Conservation (phyloP, 2,797 vertebrate genomes). For the Peromyscus aztecus region DNA sequence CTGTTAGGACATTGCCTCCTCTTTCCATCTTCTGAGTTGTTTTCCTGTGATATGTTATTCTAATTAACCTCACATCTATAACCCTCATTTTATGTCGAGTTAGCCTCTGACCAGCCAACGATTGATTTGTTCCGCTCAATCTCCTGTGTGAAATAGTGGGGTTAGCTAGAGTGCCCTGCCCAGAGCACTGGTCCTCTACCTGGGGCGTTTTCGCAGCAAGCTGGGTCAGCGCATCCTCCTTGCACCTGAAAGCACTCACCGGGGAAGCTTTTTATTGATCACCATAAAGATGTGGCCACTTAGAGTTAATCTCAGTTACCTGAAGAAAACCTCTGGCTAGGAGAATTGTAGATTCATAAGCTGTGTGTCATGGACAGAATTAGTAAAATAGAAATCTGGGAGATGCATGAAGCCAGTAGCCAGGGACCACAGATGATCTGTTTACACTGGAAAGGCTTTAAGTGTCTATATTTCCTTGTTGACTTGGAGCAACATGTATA, state of each 20-base stretch:
- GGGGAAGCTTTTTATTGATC: neutral
- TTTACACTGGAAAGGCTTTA: neutral
- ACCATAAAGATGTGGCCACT: neutral
- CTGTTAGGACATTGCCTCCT: conserved; percentile 64
- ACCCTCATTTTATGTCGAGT: conserved; percentile 80
- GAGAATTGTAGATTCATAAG: neutral
- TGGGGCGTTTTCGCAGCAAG: conserved; percentile 79
- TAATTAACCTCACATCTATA: conserved; percentile 73
- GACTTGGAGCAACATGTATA: neutral
- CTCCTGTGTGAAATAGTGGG: conserved; percentile 72
- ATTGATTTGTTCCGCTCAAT: conserved; percentile 84
- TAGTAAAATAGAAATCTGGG: neutral
- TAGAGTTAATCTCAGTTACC: neutral
- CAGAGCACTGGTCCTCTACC: conserved; percentile 40
- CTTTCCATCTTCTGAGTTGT: conserved; percentile 72
- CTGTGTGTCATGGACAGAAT: neutral
- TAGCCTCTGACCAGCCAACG: conserved; percentile 85
- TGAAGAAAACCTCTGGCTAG: neutral
- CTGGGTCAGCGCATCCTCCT: conserved; percentile 78
- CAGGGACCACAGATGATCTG: neutral
- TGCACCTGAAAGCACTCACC: neutral
- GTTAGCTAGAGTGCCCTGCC: neutral
- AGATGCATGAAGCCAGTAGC: neutral
- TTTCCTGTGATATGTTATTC: conserved; percentile 74
- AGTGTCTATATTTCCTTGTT: neutral